Conservation (phyloP, 2,888 invertebrate genomes). For the Amiota communis region DNA sequence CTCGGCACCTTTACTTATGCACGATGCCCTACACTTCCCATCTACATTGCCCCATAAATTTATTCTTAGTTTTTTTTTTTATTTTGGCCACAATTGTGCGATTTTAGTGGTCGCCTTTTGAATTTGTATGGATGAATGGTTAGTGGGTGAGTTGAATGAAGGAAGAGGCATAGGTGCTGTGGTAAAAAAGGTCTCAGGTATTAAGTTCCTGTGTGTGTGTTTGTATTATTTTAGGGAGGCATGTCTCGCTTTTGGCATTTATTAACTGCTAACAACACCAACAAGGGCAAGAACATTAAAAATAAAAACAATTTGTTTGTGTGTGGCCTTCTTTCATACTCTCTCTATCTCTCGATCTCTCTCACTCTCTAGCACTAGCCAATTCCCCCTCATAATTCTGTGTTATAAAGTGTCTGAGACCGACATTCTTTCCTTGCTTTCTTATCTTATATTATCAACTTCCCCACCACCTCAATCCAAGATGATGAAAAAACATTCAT, state of each 20-base stretch:
- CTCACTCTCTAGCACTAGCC: too few species aligned
- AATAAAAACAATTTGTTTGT: background rate
- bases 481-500: too few species aligned
- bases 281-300: slow-evolving; percentile 11
- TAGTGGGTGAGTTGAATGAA: background rate
- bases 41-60: background rate
- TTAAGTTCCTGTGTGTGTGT: slow-evolving; percentile 39
- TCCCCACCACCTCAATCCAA: background rate
- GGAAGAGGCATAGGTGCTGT: background rate
- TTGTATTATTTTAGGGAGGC: slow-evolving; percentile 53
- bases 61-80: background rate
- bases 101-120: slow-evolving; percentile 15
- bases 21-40: background rate
- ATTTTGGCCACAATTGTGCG: slow-evolving; percentile 25
- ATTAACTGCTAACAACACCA: slow-evolving; percentile 51
- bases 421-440: background rate
- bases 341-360: too few species aligned
- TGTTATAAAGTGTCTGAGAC: slow-evolving; percentile 1
- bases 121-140: background rate
- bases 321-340: too few species aligned
- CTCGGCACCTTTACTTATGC: background rate
- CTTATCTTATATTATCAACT: slow-evolving; percentile 20
- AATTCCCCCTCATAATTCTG: too few species aligned
- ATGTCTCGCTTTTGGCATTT: slow-evolving; percentile 52
- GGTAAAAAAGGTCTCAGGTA: background rate